Conservation (phyloP, 2,113 vertebrate species). For the Felis catus region F.catus_Fca126_mat1.0 CM031418.1:138097001-138097500, state of each 20-base stretch:
- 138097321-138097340: background rate
- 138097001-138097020: background rate
- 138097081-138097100: background rate
- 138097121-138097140: background rate
- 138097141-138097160: background rate
- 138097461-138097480: background rate
- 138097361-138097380: background rate
- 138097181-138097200: background rate
- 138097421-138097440: background rate
- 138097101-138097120: background rate
- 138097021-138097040: no score
- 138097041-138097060: background rate
- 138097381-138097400: background rate
- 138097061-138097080: background rate
- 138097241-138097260: background rate
- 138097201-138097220: background rate
- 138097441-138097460: background rate
- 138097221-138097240: background rate
- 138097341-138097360: no score
- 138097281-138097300: background rate
- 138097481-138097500: background rate
- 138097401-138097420: background rate
- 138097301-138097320: background rate
- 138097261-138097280: background rate
- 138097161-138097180: background rate